Evolutionary conservation across 2,888 invertebrate species (phyloP).

Genomic region (Taphrorychus bicolor): DNA sequence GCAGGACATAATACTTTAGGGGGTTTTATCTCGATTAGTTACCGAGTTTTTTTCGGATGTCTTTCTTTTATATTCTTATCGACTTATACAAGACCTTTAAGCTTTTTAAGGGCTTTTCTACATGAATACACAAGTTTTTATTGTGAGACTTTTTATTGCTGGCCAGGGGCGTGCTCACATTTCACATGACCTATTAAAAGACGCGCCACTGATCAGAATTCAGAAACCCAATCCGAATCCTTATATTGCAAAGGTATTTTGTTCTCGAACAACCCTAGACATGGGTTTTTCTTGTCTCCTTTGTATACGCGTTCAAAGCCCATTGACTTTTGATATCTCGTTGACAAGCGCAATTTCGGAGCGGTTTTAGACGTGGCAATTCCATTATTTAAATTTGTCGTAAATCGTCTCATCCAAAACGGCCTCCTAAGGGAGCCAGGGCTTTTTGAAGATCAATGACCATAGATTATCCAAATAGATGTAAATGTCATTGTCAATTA

Average conservation of each 20-base stretch:
- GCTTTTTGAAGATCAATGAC: no score
- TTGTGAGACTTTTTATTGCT: neutral
- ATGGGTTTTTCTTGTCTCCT: slow-evolving; percentile 52
- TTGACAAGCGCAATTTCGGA: neutral
- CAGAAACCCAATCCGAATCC: slow-evolving; percentile 51
- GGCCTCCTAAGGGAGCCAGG: no score
- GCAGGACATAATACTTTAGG: neutral
- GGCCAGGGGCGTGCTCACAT: neutral
- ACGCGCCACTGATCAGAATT: no score
- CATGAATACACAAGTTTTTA: slow-evolving; percentile 31
- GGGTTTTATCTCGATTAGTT: slow-evolving; percentile 19
- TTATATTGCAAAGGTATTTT: slow-evolving; percentile 40
- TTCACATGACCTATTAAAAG: neutral
- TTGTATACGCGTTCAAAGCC: slow-evolving; percentile 54
- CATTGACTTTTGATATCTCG: slow-evolving; percentile 49
- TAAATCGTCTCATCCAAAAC: no score
- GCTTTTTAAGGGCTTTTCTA: slow-evolving; percentile 37
- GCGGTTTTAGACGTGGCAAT: no score
- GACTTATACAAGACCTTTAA: slow-evolving; percentile 30
- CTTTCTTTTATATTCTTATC: slow-evolving; percentile 30
- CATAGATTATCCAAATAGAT: no score
- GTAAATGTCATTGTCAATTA: no score
- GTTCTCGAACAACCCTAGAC: slow-evolving; percentile 49
- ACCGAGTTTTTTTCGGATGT: slow-evolving; percentile 28
- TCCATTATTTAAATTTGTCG: no score